A percentile compares a stretch with the other conserved stretches of the same genome.
Conservation (phyloP, 1,140 invertebrate species). For the Protaetia brevitarsis region DNA sequence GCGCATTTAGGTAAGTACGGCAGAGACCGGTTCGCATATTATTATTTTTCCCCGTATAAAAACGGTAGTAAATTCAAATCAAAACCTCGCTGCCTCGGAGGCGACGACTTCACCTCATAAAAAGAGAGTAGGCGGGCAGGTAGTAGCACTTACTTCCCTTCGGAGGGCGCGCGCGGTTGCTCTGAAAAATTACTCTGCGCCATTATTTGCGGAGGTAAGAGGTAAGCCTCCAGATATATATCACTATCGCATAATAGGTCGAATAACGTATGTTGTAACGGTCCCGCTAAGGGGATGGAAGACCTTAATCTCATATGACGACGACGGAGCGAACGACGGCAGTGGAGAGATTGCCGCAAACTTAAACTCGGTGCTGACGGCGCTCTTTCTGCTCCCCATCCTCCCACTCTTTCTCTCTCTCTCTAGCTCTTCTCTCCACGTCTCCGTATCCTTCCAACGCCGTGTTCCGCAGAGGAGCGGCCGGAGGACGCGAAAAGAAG, state of each 20-base stretch:
- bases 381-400: no score
- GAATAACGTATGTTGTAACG: slow-evolving; percentile 36
- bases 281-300: slow-evolving; percentile 33
- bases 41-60: background rate
- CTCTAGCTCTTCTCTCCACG: no score
- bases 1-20: no score
- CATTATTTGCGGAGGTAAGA: slow-evolving; percentile 6
- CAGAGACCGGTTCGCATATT: no score
- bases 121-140: background rate
- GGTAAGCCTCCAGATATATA: slow-evolving; percentile 28
- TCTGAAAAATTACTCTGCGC: slow-evolving; percentile 11
- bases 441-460: background rate
- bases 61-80: slow-evolving; percentile 2
- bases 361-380: background rate
- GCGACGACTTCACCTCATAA: background rate
- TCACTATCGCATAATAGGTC: slow-evolving; percentile 40
- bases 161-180: background rate
- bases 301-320: slow-evolving; percentile 32
- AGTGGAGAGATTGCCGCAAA: background rate
- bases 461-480: background rate
- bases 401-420: no score
- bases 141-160: background rate
- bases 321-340: slow-evolving; percentile 21
- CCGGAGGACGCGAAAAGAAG: background rate
- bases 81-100: background rate